Percentiles rank a stretch among this genome's conserved stretches.
These are phyloP conservation scores for Aelia acuminata DNA, from an alignment of 2,888 invertebrate species.

Conservation along the genomic window DNA sequence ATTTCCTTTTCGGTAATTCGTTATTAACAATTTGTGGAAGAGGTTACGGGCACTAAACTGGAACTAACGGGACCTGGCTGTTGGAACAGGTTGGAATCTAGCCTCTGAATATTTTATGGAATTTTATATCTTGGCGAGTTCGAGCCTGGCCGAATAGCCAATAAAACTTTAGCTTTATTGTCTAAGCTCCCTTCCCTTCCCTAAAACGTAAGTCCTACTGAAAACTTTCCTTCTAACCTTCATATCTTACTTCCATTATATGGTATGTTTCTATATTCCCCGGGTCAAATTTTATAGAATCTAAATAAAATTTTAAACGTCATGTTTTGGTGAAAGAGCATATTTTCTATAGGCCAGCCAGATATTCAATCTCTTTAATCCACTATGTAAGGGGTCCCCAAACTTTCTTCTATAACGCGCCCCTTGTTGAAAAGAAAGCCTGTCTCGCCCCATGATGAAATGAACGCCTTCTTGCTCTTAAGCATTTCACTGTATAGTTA, in stretches of 20 bases:
- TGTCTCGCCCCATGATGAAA: too few relatives aligned
- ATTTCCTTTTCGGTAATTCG: background rate
- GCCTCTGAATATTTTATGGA: background rate
- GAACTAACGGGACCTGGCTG: background rate
- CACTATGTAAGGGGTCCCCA: too few relatives aligned
- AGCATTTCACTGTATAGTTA: too few relatives aligned
- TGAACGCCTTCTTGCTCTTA: too few relatives aligned
- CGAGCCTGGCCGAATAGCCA: background rate
- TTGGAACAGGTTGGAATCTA: background rate
- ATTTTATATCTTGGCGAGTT: conserved; percentile 30
- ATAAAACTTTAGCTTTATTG: conserved; percentile 17
- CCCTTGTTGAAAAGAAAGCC: too few relatives aligned
- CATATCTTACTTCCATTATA: background rate
- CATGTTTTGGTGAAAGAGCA: too few relatives aligned
- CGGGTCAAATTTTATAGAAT: background rate
- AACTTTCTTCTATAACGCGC: too few relatives aligned
- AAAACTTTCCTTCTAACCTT: background rate
- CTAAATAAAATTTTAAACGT: too few relatives aligned
- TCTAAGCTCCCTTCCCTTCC: background rate
- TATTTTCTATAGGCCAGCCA: too few relatives aligned
- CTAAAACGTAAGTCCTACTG: background rate
- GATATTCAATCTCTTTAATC: too few relatives aligned
- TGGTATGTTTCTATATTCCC: background rate
- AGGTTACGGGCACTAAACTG: background rate
- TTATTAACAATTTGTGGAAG: conserved; percentile 11